Percentiles rank a stretch among this genome's conserved stretches.
phyloP scores from a whole-genome alignment of 2,113 vertebrate genomes.

The Chloroceryle aenea region DNA sequence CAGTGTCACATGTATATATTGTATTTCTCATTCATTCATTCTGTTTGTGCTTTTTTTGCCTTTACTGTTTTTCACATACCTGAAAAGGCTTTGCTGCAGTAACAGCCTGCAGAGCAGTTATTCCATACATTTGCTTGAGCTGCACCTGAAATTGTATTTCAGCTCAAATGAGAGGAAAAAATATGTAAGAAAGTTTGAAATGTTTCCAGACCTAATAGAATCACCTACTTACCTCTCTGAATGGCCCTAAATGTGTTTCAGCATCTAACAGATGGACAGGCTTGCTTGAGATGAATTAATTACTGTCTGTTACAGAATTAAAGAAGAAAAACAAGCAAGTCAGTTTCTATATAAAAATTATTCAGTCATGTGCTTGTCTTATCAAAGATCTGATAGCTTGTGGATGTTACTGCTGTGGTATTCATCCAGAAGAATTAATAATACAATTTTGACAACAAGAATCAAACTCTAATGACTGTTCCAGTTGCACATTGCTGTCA shows the following conservation, averaged over 20 bases:
- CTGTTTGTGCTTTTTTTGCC: not conserved
- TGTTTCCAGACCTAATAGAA: conserved; percentile 38
- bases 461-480: conserved; percentile 31
- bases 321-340: conserved; percentile 43
- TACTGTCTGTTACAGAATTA: conserved; percentile 40
- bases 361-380: conserved; percentile 50
- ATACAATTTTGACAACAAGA: conserved; percentile 12
- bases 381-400: conserved; percentile 12
- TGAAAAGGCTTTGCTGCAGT: not conserved
- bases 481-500: conserved; percentile 9
- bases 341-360: conserved; percentile 35
- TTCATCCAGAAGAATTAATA: conserved; percentile 48
- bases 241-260: conserved; percentile 21
- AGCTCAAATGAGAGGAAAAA: not conserved
- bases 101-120: not conserved
- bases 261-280: conserved; percentile 47
- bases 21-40: rapidly evolving
- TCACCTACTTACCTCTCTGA: conserved; percentile 52
- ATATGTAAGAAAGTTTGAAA: not conserved
- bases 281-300: conserved; percentile 60
- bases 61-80: not conserved
- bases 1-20: not conserved
- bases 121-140: not conserved
- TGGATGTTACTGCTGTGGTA: conserved; percentile 19
- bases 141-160: not conserved